phyloP scores from a whole-genome alignment of 2,888 invertebrate species.

The Ochropleura leucogaster region DNA sequence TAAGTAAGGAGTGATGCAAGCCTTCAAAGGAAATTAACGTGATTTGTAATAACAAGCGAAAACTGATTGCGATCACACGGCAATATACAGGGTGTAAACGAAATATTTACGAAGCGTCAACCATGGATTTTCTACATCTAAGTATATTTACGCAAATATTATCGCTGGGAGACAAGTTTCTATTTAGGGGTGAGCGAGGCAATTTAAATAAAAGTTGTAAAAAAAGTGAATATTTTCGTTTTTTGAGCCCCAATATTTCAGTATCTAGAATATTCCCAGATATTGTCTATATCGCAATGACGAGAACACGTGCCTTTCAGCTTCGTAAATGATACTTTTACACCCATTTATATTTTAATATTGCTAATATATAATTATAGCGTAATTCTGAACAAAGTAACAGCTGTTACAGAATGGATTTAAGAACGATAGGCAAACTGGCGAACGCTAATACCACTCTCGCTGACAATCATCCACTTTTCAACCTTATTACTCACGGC shows the following conservation, averaged over 20 bases:
- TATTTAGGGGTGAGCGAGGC: no score
- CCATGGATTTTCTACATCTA: no score
- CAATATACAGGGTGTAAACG: slow-evolving; percentile 5
- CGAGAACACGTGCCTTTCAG: no score
- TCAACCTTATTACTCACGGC: neutral
- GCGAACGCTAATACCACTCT: slow-evolving; percentile 35
- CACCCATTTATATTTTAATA: slow-evolving; percentile 13
- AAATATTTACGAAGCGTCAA: no score
- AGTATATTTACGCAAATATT: no score
- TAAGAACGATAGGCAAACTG: slow-evolving; percentile 33
- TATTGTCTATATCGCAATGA: no score
- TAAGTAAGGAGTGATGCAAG: slow-evolving; percentile 72
- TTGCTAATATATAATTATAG: slow-evolving; percentile 38
- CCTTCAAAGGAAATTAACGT: slow-evolving; percentile 65
- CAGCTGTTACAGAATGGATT: slow-evolving; percentile 39
- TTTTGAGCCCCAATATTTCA: no score
- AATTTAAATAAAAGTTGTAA: no score
- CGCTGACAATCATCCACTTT: neutral
- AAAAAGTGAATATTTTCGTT: no score
- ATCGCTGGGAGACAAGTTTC: no score
- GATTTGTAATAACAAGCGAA: slow-evolving; percentile 58
- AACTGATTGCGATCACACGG: slow-evolving; percentile 47
- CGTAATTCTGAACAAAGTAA: slow-evolving; percentile 47
- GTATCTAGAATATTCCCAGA: no score
- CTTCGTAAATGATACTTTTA: no score